phyloP scores from a whole-genome alignment of 2,113 vertebrate species.

The Rhinogobius similis region DNA sequence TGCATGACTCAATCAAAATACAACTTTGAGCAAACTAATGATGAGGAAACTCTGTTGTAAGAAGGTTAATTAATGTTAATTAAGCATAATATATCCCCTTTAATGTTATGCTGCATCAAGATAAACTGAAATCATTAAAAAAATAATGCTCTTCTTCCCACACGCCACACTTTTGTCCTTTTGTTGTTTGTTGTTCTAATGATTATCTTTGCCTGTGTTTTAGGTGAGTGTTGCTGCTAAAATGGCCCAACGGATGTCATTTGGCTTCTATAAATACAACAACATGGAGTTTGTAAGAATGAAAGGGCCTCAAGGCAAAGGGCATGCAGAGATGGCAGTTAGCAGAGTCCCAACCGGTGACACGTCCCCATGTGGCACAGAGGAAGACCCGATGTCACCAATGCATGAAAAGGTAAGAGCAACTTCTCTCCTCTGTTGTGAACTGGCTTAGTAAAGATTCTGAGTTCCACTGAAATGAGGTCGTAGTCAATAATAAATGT shows the following conservation, averaged over 20 bases:
- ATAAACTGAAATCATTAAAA: no score
- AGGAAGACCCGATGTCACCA: slow-evolving; percentile 92
- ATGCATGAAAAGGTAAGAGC: slow-evolving; percentile 87
- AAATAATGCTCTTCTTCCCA: no score
- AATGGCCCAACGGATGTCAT: slow-evolving; percentile 98
- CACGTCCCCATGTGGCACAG: slow-evolving; percentile 91
- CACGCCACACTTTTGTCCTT: no score
- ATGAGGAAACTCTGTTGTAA: no score
- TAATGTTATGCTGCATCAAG: no score
- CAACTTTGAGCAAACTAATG: no score
- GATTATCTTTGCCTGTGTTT: background rate
- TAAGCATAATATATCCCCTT: no score
- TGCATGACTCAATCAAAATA: no score
- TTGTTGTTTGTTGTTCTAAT: background rate
- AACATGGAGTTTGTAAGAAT: slow-evolving; percentile 99
- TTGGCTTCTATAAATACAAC: slow-evolving; percentile 98
- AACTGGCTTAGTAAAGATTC: background rate
- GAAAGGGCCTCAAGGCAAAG: slow-evolving; percentile 98
- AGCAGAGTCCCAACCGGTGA: slow-evolving; percentile 93
- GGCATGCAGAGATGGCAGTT: slow-evolving; percentile 97
- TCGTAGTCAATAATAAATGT: slow-evolving; percentile 54
- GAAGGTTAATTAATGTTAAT: no score
- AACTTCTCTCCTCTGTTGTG: background rate
- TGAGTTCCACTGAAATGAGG: slow-evolving; percentile 24
- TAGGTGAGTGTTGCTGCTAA: slow-evolving; percentile 98